phyloP scores from a whole-genome alignment of 1,140 invertebrate genomes.

The Ladona fulva region DNA sequence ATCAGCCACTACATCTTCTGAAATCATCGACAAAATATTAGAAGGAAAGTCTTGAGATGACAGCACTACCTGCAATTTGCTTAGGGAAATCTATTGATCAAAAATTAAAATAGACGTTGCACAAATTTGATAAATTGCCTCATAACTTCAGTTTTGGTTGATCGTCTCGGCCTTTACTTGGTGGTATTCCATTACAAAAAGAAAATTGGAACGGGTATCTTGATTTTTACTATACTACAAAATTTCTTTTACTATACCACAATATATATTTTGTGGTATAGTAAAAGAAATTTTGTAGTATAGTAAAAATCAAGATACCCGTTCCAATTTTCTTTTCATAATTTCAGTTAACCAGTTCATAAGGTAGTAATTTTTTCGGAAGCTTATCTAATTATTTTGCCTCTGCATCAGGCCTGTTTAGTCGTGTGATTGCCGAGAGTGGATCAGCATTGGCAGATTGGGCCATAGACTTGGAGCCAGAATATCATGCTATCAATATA shows the following conservation, averaged over 20 bases:
- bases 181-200: too few relatives aligned
- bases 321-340: too few relatives aligned
- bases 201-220: too few relatives aligned
- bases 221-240: neutral
- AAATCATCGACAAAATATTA: too few relatives aligned
- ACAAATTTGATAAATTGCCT: too few relatives aligned
- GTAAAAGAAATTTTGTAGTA: neutral
- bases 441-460: constrained; percentile 32
- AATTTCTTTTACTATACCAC: neutral
- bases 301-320: neutral
- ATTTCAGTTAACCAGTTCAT: neutral
- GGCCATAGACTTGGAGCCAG: constrained; percentile 32
- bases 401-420: constrained; percentile 23
- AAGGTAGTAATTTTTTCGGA: neutral
- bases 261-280: neutral
- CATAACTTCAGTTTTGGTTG: too few relatives aligned
- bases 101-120: too few relatives aligned
- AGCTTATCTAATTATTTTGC: neutral
- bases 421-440: constrained; percentile 29
- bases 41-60: too few relatives aligned
- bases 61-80: too few relatives aligned
- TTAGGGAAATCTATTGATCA: too few relatives aligned
- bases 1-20: too few relatives aligned
- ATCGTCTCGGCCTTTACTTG: too few relatives aligned
- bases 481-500: constrained; percentile 29